These are phyloP conservation scores for Busseola fusca DNA, from an alignment of 2,888 invertebrate species.

Conservation along the genomic window DNA sequence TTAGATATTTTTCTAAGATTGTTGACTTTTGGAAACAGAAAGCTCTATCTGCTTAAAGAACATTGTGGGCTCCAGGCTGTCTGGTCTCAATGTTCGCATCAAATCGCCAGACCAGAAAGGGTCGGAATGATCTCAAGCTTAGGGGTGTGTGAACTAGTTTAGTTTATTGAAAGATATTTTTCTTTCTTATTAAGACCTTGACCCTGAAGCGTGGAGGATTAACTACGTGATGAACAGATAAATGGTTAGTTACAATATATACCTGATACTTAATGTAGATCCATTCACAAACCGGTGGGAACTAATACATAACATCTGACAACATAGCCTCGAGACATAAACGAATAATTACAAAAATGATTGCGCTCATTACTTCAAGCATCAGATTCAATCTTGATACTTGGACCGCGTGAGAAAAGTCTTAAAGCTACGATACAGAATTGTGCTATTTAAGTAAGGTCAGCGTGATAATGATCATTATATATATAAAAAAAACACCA, in stretches of 20 bases:
- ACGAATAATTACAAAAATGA: slow-evolving; percentile 65
- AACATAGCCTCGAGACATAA: slow-evolving; percentile 61
- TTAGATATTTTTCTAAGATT: background rate
- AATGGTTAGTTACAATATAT: slow-evolving; percentile 17
- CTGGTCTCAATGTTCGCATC: background rate
- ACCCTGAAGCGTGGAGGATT: background rate
- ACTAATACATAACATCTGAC: slow-evolving; percentile 51
- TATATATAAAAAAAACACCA: slow-evolving; percentile 64
- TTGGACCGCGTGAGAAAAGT: slow-evolving; percentile 74
- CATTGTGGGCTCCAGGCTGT: background rate
- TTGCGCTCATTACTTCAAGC: slow-evolving; percentile 60
- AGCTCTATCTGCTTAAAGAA: background rate
- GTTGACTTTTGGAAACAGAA: background rate
- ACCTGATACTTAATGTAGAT: slow-evolving; percentile 41
- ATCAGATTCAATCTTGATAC: slow-evolving; percentile 64
- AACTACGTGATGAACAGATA: background rate
- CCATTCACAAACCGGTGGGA: slow-evolving; percentile 55
- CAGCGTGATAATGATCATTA: slow-evolving; percentile 75
- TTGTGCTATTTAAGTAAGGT: slow-evolving; percentile 75
- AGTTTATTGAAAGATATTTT: background rate
- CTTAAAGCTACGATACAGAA: slow-evolving; percentile 67
- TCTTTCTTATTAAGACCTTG: background rate
- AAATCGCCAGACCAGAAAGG: background rate
- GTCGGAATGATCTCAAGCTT: too few relatives aligned
- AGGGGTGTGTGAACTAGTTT: background rate